These are phyloP conservation scores for Sorex araneus DNA, from an alignment of 2,113 vertebrate species.

Conservation along the genomic window DNA sequence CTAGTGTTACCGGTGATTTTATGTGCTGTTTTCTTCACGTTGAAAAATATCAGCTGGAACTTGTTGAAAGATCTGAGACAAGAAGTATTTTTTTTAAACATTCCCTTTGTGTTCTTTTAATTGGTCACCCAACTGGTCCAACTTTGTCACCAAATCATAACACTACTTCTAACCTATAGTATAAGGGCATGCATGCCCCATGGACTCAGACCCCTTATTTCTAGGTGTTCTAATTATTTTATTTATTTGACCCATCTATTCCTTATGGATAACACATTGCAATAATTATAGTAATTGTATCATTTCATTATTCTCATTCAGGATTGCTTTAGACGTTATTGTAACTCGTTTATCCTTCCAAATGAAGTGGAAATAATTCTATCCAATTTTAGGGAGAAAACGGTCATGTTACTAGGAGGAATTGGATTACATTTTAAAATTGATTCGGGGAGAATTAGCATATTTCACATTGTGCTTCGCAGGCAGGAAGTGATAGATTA, in stretches of 20 bases:
- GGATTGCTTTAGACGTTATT: constrained; percentile 14
- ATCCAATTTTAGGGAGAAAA: neutral
- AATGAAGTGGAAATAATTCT: constrained; percentile 48
- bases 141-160: neutral
- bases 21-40: neutral
- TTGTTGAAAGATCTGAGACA: neutral
- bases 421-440: constrained; percentile 62
- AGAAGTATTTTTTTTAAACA: neutral
- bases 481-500: neutral
- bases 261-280: neutral
- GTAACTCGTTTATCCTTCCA: constrained; percentile 35
- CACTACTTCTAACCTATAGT: neutral
- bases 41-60: constrained; percentile 14
- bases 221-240: neutral
- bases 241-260: neutral
- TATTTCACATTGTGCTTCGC: constrained; percentile 30
- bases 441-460: neutral
- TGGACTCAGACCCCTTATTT: neutral
- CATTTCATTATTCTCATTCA: constrained; percentile 32
- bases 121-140: neutral
- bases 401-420: neutral
- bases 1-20: neutral
- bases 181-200: neutral
- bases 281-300: constrained; percentile 35
- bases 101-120: constrained; percentile 33